Evolutionary conservation across 1,140 invertebrate genomes (phyloP).

Genomic region (Lepidurus packardi): DNA sequence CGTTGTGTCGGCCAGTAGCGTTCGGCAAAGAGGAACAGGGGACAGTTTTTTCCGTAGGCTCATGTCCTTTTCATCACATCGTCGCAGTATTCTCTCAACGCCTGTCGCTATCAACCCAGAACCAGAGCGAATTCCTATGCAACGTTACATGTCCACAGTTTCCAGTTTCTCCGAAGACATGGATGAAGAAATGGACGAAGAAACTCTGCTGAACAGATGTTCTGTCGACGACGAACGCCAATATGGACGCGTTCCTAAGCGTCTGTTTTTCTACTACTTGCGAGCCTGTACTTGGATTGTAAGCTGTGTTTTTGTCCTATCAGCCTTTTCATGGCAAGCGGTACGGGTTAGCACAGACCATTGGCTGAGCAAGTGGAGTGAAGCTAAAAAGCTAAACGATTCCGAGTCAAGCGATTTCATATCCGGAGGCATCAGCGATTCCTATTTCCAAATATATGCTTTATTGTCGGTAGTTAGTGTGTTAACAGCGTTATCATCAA

Average conservation of each 20-base stretch:
- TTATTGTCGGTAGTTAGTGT: slow-evolving; percentile 53
- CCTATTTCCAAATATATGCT: slow-evolving; percentile 55
- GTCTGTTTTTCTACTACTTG: slow-evolving; percentile 59
- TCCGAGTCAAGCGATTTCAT: background rate
- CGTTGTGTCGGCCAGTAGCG: background rate
- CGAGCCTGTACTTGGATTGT: slow-evolving; percentile 55
- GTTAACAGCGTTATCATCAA: slow-evolving; percentile 52
- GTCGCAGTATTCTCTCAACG: background rate
- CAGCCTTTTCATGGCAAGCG: slow-evolving; percentile 54
- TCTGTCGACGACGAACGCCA: slow-evolving; percentile 53
- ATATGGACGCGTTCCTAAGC: slow-evolving; percentile 55
- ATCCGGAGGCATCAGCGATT: background rate
- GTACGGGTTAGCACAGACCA: slow-evolving; percentile 56
- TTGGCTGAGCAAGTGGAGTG: slow-evolving; percentile 59
- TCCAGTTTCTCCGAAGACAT: slow-evolving; percentile 47
- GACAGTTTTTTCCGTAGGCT: background rate
- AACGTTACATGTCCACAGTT: slow-evolving; percentile 44
- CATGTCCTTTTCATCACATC: background rate
- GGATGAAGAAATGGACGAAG: slow-evolving; percentile 46
- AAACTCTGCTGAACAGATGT: slow-evolving; percentile 38
- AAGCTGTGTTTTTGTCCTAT: slow-evolving; percentile 51
- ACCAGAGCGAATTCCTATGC: slow-evolving; percentile 38
- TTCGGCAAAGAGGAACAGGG: slow-evolving; percentile 23
- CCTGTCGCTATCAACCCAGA: slow-evolving; percentile 35
- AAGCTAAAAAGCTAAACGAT: slow-evolving; percentile 29